Evolutionary conservation across 2,888 invertebrate genomes (phyloP), one percentile per base, ranked within the genome.

Genomic region (Apamea sordens): DNA sequence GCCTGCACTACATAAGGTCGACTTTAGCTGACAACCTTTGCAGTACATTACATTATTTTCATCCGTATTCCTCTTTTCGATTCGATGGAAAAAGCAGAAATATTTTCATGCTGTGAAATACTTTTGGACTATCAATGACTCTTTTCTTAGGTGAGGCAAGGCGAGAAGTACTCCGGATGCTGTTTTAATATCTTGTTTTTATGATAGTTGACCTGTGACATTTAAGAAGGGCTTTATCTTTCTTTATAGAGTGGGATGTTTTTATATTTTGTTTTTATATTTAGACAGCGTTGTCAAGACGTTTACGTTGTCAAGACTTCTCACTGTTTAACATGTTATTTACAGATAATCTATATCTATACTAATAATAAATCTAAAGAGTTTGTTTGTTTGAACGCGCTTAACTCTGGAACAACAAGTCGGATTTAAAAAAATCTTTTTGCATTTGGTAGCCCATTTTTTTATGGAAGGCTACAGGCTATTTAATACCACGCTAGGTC

Each of bases 281-380:
- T 79, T 36, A 79, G 68, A 41, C 28, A 56, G 18, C 8, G 32
- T 56, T 24, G 53, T 56, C 53, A 56, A 56, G 10, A 24, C 18
- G 36, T 63, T 76, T 67, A 68, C 59, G 13, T 32, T 50, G 67
- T 76, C 28, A 50, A 50, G 15, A 5, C 11, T 50, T 21, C 11
- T 59, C 59, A 1, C 41, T 32, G 73, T 53, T 13, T 44, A 28
- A 8, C 11, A 79, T 68, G 21, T 61, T 73, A 79, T 79, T 67
- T 59, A n/a, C 13, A 64, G 36, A 44, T 47, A 36, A 32, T 56
- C 56, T 53, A 50, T 50, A 50, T 50, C 50, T 50, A 24, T 21
- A 56, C 56, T 24, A 56, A 24, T 10, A 24, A 56, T 11, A 24
- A 11, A 56, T 11, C 56, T 24, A 24, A 56, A 24, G 10, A 56